Percentiles rank a stretch among this genome's conserved stretches.
These are phyloP conservation scores for Trachelus iudaicus DNA, from an alignment of 2,888 invertebrate species.

Conservation along the genomic window DNA sequence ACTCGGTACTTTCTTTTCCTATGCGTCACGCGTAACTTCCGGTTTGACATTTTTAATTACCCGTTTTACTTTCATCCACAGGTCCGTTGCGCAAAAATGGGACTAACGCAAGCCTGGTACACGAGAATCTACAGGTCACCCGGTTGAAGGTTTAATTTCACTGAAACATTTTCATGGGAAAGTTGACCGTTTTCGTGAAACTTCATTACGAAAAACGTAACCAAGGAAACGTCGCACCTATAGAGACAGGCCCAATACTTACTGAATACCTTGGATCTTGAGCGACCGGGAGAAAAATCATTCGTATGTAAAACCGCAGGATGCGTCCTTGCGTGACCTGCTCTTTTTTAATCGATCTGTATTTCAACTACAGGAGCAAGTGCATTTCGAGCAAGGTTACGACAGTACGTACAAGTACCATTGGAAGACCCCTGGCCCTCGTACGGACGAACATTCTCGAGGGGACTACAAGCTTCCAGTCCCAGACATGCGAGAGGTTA, in stretches of 20 bases:
- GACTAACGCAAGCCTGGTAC: slow-evolving; percentile 3
- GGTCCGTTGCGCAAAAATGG: neutral
- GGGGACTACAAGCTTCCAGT: neutral
- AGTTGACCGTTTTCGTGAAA: neutral
- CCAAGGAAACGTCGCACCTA: neutral
- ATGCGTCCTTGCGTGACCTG: too few relatives aligned
- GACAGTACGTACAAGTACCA: neutral
- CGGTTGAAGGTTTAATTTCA: neutral
- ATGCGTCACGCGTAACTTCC: slow-evolving; percentile 17
- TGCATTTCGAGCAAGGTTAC: neutral
- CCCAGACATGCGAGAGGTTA: slow-evolving; percentile 30
- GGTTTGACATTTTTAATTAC: slow-evolving; percentile 5
- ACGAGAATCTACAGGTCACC: neutral
- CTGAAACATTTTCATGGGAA: neutral
- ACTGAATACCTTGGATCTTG: neutral
- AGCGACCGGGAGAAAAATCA: too few relatives aligned
- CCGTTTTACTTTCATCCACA: neutral
- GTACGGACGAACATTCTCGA: neutral
- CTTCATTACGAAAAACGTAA: neutral
- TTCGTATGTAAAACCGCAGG: too few relatives aligned
- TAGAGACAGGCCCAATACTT: neutral
- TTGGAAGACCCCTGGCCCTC: neutral
- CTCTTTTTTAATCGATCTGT: neutral
- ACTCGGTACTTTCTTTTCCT: slow-evolving; percentile 15
- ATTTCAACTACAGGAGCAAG: neutral